phyloP scores from a whole-genome alignment of 1,140 invertebrate genomes.

The Ruditapes philippinarum region DNA sequence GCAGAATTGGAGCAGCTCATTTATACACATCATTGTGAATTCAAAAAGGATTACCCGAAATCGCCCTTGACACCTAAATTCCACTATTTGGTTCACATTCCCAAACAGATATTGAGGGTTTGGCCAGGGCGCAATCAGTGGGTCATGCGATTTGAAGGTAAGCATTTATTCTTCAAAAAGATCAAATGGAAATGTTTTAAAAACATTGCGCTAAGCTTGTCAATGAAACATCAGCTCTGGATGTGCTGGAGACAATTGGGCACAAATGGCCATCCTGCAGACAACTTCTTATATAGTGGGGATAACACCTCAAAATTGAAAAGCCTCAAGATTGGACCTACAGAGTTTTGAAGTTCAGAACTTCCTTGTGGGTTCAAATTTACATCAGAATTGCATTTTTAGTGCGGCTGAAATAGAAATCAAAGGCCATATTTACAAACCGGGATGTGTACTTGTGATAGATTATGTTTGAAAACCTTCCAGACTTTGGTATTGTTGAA shows the following conservation, averaged over 20 bases:
- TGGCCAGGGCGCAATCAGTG: not conserved
- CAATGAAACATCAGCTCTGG: not conserved
- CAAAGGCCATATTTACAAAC: not conserved
- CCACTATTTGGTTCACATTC: constrained; percentile 55
- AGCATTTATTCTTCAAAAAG: constrained; percentile 26
- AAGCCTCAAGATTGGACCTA: not conserved
- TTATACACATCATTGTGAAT: constrained; percentile 20
- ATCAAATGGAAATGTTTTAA: constrained; percentile 11
- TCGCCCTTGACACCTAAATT: constrained; percentile 27
- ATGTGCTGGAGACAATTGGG: constrained; percentile 13
- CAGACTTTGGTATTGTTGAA: not conserved
- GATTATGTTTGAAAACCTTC: not conserved
- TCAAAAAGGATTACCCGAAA: constrained; percentile 24
- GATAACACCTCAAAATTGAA: not conserved
- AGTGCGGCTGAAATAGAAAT: not conserved
- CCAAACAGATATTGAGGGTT: not conserved
- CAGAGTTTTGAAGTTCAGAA: not conserved
- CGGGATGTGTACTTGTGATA: not conserved
- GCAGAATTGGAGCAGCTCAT: constrained; percentile 27
- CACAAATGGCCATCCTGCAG: not conserved
- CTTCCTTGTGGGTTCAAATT: not conserved
- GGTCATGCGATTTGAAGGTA: constrained; percentile 52
- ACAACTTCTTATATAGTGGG: not conserved
- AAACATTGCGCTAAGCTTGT: constrained; percentile 6
- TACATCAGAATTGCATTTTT: not conserved